Conservation (phyloP, 1,140 invertebrate species). For the Orchestia grillus region DNA sequence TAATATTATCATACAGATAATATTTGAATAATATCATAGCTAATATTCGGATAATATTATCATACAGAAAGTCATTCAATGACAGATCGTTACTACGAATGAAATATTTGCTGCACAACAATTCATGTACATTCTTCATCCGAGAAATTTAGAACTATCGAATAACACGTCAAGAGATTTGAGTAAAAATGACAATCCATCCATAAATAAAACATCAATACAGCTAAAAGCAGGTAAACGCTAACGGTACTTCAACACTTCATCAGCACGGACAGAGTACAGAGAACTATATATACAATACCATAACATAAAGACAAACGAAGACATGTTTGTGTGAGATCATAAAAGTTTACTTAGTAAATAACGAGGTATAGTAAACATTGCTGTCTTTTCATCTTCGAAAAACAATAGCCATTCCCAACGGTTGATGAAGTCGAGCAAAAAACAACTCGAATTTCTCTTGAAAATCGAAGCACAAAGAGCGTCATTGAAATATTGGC, state of each 20-base stretch:
- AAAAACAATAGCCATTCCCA: background rate
- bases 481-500: no score
- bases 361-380: slow-evolving; percentile 24
- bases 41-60: background rate
- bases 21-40: no score
- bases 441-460: background rate
- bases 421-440: background rate
- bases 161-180: background rate
- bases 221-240: background rate
- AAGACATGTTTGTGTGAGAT: slow-evolving; percentile 27
- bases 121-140: background rate
- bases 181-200: background rate
- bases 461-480: no score
- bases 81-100: background rate
- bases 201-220: background rate
- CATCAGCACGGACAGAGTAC: background rate
- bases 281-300: background rate
- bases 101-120: background rate
- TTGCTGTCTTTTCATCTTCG: background rate
- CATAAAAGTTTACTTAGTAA: slow-evolving; percentile 30
- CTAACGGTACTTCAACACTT: background rate
- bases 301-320: background rate
- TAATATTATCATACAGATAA: no score
- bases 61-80: background rate
- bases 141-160: background rate